Conservation (phyloP, 2,888 invertebrate species). For the Platypus cylindrus region DNA sequence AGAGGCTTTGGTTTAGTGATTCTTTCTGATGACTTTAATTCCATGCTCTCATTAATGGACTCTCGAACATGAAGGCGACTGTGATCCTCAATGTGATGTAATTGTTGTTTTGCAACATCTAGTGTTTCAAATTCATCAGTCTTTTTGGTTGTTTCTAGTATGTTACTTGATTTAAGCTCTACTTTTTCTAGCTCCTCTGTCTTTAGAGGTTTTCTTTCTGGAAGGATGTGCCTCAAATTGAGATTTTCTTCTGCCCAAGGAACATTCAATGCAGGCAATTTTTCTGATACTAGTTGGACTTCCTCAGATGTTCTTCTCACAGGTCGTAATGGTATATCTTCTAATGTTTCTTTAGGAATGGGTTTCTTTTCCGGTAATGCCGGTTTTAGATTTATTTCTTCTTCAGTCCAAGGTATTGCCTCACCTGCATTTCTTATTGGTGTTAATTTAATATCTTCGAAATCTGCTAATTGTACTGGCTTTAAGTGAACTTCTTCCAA, state of each 20-base stretch:
- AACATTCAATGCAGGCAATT: slow-evolving; percentile 11
- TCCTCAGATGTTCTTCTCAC: slow-evolving; percentile 21
- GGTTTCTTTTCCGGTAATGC: slow-evolving; percentile 34
- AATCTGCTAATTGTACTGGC: slow-evolving; percentile 16
- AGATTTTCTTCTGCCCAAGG: slow-evolving; percentile 53
- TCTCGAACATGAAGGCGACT: slow-evolving; percentile 8
- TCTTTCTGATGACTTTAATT: slow-evolving; percentile 9
- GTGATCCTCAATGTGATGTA: slow-evolving; percentile 10
- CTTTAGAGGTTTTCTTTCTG: slow-evolving; percentile 32
- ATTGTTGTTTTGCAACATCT: slow-evolving; percentile 1
- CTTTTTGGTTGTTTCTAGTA: slow-evolving; percentile 3
- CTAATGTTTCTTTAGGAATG: slow-evolving; percentile 40
- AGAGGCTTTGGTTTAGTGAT: slow-evolving; percentile 2
- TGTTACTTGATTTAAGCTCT: slow-evolving; percentile 38
- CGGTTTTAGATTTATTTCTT: slow-evolving; percentile 35
- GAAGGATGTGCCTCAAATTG: slow-evolving; percentile 34
- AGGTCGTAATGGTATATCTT: slow-evolving; percentile 38
- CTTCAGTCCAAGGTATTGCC: slow-evolving; percentile 20
- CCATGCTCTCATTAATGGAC: slow-evolving; percentile 3
- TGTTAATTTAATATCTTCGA: slow-evolving; percentile 7
- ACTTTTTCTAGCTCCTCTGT: slow-evolving; percentile 37
- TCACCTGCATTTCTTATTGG: slow-evolving; percentile 11
- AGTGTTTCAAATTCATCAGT: neutral
- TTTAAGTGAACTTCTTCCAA: slow-evolving; percentile 20
- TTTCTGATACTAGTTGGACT: slow-evolving; percentile 1